Evolutionary conservation across 2,888 invertebrate genomes (phyloP), one percentile per base, ranked within the genome.

Genomic region (Chelonus formosanus): DNA sequence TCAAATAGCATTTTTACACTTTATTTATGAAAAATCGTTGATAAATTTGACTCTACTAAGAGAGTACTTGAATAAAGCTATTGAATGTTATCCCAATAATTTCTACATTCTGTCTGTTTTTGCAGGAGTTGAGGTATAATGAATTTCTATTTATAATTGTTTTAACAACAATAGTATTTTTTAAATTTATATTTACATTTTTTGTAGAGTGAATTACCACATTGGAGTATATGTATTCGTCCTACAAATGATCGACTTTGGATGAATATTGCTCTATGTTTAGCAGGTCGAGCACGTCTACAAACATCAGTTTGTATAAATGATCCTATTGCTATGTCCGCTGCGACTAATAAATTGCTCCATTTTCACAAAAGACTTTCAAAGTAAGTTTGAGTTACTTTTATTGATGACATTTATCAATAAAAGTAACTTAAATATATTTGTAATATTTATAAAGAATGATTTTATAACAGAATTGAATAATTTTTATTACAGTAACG

Each of bases 21-120:
- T 82, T 47, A 72, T 76, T 65, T 61, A 65, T 53, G 72, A 76
- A 56, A 71, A 68, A 67, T 66, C 57, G 34, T 58, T 61, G 8
- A 65, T 73, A 5, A 40, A 60, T 43, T 61, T 62, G 20, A 56
- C 57, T 31, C 31, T 53, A 54, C 70, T 80, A 36, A 73, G 71
- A 63, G 60, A 71, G 34, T 71, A 70, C 53, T n/a, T 81, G 31
- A 66, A 71, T 32, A 67, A 68, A 58, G 77, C 76, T 62, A 72
- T 82, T 65, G 55, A 73, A 5, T 55, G 84, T 40, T 90, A 86
- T 78, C 89, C 90, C 0, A 86, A 88, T 67, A 91, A 91, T 80
- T 81, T 89, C 59, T 86, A 85, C 66, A 76, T 90, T 5, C 78
- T 90, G 35, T 85, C 88, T 43, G 80, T 86, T 20, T 78, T 86